phyloP scores from a whole-genome alignment of 2,888 invertebrate genomes.

The Orchestes rusci region DNA sequence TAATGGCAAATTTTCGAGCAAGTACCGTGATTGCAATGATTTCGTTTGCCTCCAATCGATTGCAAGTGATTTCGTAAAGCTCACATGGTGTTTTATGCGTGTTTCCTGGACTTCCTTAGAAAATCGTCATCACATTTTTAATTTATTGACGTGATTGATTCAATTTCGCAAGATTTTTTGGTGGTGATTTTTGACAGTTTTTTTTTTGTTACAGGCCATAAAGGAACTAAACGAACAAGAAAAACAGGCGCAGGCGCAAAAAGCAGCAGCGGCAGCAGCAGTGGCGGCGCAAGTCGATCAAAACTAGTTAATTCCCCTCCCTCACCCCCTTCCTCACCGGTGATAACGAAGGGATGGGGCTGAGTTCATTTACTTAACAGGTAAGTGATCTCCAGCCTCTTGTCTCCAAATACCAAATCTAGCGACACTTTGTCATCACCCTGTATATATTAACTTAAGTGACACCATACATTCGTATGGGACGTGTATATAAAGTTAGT shows the following conservation, averaged over 20 bases:
- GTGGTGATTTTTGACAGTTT: not conserved
- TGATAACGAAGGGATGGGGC: conserved; percentile 21
- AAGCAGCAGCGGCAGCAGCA: conserved; percentile 71
- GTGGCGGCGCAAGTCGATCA: conserved; percentile 52
- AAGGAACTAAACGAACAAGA: conserved; percentile 91
- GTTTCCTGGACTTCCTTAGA: too few species aligned
- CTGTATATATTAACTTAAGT: not conserved
- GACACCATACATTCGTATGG: too few species aligned
- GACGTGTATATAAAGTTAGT: too few species aligned
- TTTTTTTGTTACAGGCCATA: conserved; percentile 20
- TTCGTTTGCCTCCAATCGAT: too few species aligned
- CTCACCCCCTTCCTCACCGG: conserved; percentile 7
- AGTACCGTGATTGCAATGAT: too few species aligned
- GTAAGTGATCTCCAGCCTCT: conserved; percentile 28
- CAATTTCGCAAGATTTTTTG: too few species aligned
- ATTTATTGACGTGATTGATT: too few species aligned
- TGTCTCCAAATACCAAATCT: conserved; percentile 2
- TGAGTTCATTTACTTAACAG: conserved; percentile 26
- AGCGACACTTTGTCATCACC: conserved; percentile 1
- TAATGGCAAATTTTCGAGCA: too few species aligned
- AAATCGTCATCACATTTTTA: too few species aligned
- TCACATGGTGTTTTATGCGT: too few species aligned
- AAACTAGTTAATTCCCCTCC: conserved; percentile 38
- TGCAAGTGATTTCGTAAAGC: too few species aligned
- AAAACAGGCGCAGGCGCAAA: conserved; percentile 90